Evolutionary conservation across 1,140 invertebrate genomes (phyloP).

Genomic region (Cydia amplana): DNA sequence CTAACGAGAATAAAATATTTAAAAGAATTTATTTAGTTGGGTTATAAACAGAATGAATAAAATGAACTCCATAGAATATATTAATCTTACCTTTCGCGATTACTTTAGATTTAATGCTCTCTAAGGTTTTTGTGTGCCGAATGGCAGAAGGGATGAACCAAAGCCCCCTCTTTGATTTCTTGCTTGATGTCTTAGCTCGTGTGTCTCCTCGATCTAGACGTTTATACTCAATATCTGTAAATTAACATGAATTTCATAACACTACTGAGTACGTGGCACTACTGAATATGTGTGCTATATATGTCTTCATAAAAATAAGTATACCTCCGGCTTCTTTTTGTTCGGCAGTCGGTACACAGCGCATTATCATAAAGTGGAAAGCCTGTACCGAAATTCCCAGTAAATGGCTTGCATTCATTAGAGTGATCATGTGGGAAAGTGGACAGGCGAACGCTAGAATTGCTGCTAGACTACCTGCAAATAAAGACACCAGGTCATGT

Average conservation of each 20-base stretch:
- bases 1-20: too few species aligned
- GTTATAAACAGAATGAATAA: too few species aligned
- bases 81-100: constrained; percentile 58
- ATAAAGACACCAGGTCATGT: constrained; percentile 7
- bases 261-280: not conserved
- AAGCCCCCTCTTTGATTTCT: constrained; percentile 61
- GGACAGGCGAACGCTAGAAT: constrained; percentile 85
- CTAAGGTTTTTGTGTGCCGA: constrained; percentile 72
- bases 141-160: constrained; percentile 73
- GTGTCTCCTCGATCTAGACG: constrained; percentile 58
- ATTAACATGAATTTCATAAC: not conserved
- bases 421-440: constrained; percentile 77
- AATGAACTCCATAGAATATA: too few species aligned
- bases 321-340: constrained; percentile 72
- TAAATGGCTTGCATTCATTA: constrained; percentile 77
- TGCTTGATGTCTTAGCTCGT: constrained; percentile 54
- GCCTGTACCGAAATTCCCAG: constrained; percentile 73
- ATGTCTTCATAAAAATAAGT: not conserved
- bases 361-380: constrained; percentile 71
- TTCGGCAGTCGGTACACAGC: constrained; percentile 71
- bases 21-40: too few species aligned
- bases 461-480: constrained; percentile 82
- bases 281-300: too few species aligned
- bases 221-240: constrained; percentile 72
- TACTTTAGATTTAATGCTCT: constrained; percentile 74